Evolutionary conservation across 2,888 invertebrate species (phyloP).

Genomic region (Notocelia uddmanniana): DNA sequence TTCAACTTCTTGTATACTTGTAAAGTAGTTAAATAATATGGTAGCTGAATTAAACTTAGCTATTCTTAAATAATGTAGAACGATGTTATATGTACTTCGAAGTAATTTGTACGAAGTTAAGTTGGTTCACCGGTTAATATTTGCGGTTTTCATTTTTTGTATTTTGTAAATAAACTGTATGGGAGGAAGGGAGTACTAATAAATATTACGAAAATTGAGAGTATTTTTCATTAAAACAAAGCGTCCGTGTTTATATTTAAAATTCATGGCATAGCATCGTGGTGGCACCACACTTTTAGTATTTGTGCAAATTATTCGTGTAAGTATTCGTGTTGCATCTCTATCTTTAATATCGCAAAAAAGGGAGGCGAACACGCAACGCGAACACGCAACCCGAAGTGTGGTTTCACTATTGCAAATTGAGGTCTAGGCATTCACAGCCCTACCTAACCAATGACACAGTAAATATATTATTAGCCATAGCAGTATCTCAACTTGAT

Average conservation of each 20-base stretch:
- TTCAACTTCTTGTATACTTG: constrained; percentile 75
- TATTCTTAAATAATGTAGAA: constrained; percentile 58
- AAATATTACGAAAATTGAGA: constrained; percentile 71
- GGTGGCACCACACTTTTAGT: no score
- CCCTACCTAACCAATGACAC: no score
- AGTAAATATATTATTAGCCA: no score
- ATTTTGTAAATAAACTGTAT: constrained; percentile 82
- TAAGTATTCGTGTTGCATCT: no score
- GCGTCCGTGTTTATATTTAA: background rate
- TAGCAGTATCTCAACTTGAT: no score
- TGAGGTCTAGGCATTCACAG: no score
- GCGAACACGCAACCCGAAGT: no score
- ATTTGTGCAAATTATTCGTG: no score
- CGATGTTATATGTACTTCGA: constrained; percentile 71
- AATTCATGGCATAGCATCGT: background rate
- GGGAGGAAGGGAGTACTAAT: constrained; percentile 75
- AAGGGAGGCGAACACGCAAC: no score
- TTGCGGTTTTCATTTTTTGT: constrained; percentile 62
- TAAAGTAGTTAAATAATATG: constrained; percentile 73
- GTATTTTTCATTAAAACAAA: constrained; percentile 28
- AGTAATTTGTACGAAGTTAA: constrained; percentile 61
- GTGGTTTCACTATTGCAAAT: no score
- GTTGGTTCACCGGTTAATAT: constrained; percentile 38
- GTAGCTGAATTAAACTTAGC: constrained; percentile 77
- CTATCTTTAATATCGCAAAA: no score